These are phyloP conservation scores for Asobara japonica DNA, from an alignment of 1,140 invertebrate species.

Conservation along the genomic window DNA sequence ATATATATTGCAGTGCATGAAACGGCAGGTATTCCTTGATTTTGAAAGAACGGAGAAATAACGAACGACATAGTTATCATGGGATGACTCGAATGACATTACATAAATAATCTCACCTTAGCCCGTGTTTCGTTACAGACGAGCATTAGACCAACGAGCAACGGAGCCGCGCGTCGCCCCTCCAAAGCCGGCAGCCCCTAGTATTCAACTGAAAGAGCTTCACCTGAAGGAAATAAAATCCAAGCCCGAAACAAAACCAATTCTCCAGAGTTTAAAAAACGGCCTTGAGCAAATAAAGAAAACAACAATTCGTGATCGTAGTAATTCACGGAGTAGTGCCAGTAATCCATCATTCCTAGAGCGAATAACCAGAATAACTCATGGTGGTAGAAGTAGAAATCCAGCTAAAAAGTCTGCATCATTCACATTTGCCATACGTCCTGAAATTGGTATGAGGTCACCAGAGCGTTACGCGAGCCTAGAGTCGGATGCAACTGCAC, in stretches of 20 bases:
- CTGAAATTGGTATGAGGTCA: slow-evolving; percentile 61
- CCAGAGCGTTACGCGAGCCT: slow-evolving; percentile 60
- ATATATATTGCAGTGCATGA: too few species aligned
- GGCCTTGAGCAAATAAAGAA: slow-evolving; percentile 60
- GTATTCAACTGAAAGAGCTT: slow-evolving; percentile 56
- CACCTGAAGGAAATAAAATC: slow-evolving; percentile 60
- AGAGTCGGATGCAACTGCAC: slow-evolving; percentile 58
- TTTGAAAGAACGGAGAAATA: too few species aligned
- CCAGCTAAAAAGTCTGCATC: slow-evolving; percentile 63
- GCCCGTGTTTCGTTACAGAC: slow-evolving; percentile 47
- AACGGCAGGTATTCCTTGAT: too few species aligned
- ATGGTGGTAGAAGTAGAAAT: slow-evolving; percentile 57
- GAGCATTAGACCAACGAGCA: slow-evolving; percentile 61
- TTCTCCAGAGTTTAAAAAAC: slow-evolving; percentile 59
- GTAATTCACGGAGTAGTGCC: slow-evolving; percentile 46
- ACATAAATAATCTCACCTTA: not conserved
- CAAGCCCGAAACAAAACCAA: slow-evolving; percentile 60
- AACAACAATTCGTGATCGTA: slow-evolving; percentile 59
- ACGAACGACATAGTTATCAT: too few species aligned
- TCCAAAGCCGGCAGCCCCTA: slow-evolving; percentile 48
- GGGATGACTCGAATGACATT: not conserved
- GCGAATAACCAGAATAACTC: slow-evolving; percentile 60
- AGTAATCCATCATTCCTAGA: slow-evolving; percentile 54
- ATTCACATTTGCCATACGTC: slow-evolving; percentile 60
- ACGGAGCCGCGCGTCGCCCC: slow-evolving; percentile 60